phyloP scores from a whole-genome alignment of 2,797 vertebrate genomes.

The Pseudochirops cupreus region DNA sequence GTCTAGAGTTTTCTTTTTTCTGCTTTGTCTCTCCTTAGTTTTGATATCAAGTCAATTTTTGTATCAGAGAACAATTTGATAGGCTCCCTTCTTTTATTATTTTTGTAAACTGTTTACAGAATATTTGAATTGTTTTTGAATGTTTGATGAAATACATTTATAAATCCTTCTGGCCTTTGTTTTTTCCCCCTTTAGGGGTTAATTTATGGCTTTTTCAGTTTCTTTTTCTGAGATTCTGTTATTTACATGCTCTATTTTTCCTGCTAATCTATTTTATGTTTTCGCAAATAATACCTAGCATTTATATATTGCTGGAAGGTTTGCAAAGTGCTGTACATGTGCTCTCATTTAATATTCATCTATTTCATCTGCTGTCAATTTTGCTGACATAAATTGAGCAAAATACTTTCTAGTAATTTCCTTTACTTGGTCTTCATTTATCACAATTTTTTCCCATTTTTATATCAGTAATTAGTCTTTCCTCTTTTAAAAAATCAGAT shows the following conservation, averaged over 20 bases:
- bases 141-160: neutral
- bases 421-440: neutral
- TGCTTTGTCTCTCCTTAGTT: neutral
- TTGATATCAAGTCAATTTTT: neutral
- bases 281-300: neutral
- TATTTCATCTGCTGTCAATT: neutral
- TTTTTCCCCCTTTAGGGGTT: neutral
- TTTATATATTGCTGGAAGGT: neutral
- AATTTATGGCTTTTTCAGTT: neutral
- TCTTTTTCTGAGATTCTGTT: neutral
- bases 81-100: neutral
- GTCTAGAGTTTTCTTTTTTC: neutral
- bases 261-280: neutral
- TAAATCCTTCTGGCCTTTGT: neutral
- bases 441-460: neutral
- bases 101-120: neutral
- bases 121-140: neutral
- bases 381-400: neutral
- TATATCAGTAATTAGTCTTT: neutral
- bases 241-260: neutral
- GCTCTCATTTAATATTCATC: neutral
- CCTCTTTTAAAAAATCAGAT: neutral
- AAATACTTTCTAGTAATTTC: neutral
- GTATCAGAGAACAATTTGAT: neutral
- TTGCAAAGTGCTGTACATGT: neutral